Percentiles rank a stretch among this genome's conserved stretches.
phyloP scores from a whole-genome alignment of 2,888 invertebrate species.

The Thumatha senex region DNA sequence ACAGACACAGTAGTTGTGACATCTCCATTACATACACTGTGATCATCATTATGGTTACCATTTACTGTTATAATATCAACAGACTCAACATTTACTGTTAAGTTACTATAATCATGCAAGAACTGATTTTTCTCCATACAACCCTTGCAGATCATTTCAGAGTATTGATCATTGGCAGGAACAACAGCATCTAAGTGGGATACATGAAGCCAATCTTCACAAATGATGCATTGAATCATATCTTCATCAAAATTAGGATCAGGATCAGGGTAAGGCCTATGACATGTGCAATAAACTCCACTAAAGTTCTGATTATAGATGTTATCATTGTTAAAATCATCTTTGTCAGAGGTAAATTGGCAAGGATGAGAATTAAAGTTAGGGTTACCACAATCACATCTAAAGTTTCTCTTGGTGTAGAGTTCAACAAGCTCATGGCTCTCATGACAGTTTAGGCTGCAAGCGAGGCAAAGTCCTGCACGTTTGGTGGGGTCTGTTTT shows the following conservation, averaged over 20 bases:
- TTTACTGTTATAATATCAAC: slow-evolving; percentile 43
- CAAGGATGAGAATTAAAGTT: slow-evolving; percentile 88
- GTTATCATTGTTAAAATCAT: slow-evolving; percentile 87
- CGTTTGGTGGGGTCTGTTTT: slow-evolving; percentile 82
- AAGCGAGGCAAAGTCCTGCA: slow-evolving; percentile 97
- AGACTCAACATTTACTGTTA: slow-evolving; percentile 63
- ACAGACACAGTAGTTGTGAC: slow-evolving; percentile 5
- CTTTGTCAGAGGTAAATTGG: slow-evolving; percentile 86
- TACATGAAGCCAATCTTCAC: slow-evolving; percentile 99
- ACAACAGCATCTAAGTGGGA: slow-evolving; percentile 86
- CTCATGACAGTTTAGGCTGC: slow-evolving; percentile 97
- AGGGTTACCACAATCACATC: slow-evolving; percentile 97
- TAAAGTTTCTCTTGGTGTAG: slow-evolving; percentile 97
- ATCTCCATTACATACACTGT: slow-evolving; percentile 33
- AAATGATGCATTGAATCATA: slow-evolving; percentile 98
- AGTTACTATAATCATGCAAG: slow-evolving; percentile 86
- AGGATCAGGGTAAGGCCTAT: slow-evolving; percentile 97
- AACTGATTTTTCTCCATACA: slow-evolving; percentile 92
- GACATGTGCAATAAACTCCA: slow-evolving; percentile 96
- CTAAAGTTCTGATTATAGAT: slow-evolving; percentile 96
- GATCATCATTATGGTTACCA: slow-evolving; percentile 22
- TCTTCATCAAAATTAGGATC: slow-evolving; percentile 90
- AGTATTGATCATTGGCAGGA: slow-evolving; percentile 84
- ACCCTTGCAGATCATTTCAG: slow-evolving; percentile 91
- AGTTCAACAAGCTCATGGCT: slow-evolving; percentile 97